Conservation (phyloP, 1,140 invertebrate species). For the Drosophila kepulauana region DNA sequence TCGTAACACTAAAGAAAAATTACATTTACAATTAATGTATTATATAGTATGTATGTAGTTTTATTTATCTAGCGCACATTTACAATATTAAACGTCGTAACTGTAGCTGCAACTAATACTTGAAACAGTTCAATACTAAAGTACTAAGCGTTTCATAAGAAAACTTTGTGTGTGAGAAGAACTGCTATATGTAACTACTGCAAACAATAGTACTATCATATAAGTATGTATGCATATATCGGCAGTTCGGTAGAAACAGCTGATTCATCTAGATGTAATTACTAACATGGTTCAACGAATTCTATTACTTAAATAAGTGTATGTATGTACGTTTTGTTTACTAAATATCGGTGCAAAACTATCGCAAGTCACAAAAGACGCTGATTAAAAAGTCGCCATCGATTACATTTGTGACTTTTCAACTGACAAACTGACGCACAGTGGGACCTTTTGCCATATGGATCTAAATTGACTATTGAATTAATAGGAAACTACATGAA, state of each 20-base stretch:
- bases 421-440: constrained; percentile 10
- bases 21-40: constrained; percentile 19
- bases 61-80: constrained; percentile 22
- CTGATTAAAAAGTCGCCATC: constrained; percentile 13
- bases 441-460: background rate
- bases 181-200: constrained; percentile 30
- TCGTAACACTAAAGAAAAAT: constrained; percentile 22
- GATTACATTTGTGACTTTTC: constrained; percentile 32
- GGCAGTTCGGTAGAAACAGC: constrained; percentile 18
- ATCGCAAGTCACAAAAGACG: constrained; percentile 39
- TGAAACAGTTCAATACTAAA: constrained; percentile 17
- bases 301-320: constrained; percentile 16
- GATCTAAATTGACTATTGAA: background rate
- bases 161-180: constrained; percentile 8
- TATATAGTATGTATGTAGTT: background rate
- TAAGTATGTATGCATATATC: background rate
- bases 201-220: constrained; percentile 21
- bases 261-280: constrained; percentile 22
- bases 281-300: constrained; percentile 24
- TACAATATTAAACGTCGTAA: constrained; percentile 28
- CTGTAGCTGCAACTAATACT: constrained; percentile 21
- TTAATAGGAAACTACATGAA: too few relatives aligned
- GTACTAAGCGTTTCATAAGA: constrained; percentile 25
- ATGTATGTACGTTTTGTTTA: constrained; percentile 6
- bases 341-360: constrained; percentile 36